Conservation (phyloP, 2,888 invertebrate species). For the Blastobasis adustella region DNA sequence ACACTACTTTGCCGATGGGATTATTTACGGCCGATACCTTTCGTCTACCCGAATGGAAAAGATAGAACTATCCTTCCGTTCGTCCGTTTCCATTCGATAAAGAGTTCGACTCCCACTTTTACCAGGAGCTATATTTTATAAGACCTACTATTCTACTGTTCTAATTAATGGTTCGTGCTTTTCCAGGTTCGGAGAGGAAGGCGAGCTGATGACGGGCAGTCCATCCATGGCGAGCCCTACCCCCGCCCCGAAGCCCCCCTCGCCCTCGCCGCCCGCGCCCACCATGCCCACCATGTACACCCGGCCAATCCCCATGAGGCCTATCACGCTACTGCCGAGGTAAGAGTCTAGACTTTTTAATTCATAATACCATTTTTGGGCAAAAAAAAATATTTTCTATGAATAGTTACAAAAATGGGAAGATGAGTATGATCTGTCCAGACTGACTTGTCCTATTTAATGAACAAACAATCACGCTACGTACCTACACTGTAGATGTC, state of each 20-base stretch:
- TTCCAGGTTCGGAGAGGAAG: slow-evolving; percentile 57
- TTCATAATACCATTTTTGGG: background rate
- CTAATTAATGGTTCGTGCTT: background rate
- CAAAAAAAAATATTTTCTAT: background rate
- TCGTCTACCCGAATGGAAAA: too few species aligned
- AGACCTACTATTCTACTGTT: too few species aligned
- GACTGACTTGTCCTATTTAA: too few species aligned
- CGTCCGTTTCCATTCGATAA: too few species aligned
- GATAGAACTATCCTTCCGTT: too few species aligned
- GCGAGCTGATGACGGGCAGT: slow-evolving; percentile 47
- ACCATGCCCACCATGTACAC: background rate
- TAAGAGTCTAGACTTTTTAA: background rate
- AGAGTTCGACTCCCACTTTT: too few species aligned
- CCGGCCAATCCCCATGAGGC: background rate
- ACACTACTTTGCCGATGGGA: too few species aligned
- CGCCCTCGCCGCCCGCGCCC: slow-evolving; percentile 25
- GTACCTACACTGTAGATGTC: too few species aligned
- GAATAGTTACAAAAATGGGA: background rate
- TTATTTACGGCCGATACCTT: too few species aligned
- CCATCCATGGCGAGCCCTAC: slow-evolving; percentile 35
- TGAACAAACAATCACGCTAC: too few species aligned
- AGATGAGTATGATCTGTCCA: too few species aligned
- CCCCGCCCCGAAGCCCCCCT: slow-evolving; percentile 27
- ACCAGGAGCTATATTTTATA: too few species aligned
- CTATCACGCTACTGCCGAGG: background rate